A percentile compares a stretch with the other conserved stretches of the same genome.
phyloP scores from a whole-genome alignment of 2,797 vertebrate genomes.

The Danio aesculapii region DNA sequence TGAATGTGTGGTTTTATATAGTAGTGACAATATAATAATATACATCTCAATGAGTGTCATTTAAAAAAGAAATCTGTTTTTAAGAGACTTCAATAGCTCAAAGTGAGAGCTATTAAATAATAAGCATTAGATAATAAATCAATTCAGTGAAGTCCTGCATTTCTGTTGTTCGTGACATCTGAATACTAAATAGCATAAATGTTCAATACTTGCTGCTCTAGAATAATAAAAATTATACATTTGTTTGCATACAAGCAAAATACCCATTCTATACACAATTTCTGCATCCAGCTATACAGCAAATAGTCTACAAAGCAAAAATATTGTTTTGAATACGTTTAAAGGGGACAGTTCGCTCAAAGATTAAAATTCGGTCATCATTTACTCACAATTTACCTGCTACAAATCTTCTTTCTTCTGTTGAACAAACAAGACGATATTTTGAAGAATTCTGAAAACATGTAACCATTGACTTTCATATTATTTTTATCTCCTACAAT shows the following conservation, averaged over 20 bases:
- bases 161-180: not conserved
- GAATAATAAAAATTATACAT: slow-evolving; percentile 10
- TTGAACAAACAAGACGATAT: too few species aligned
- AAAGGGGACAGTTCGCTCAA: too few species aligned
- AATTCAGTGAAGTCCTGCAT: not conserved
- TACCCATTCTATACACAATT: slow-evolving; percentile 13
- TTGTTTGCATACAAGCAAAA: not conserved
- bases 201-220: not conserved
- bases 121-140: not conserved
- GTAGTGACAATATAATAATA: not conserved
- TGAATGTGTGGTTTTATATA: not conserved
- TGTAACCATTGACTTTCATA: too few species aligned
- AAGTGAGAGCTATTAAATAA: not conserved
- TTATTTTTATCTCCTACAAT: too few species aligned
- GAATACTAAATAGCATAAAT: slow-evolving; percentile 2
- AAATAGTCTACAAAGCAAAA: slow-evolving; percentile 38
- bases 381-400: too few species aligned
- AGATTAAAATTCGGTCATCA: too few species aligned
- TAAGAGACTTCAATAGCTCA: not conserved
- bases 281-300: slow-evolving; percentile 56
- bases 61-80: not conserved
- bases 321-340: not conserved
- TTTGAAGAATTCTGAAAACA: too few species aligned
- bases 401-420: too few species aligned
- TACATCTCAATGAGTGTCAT: not conserved